Conservation (phyloP, 2,888 invertebrate species). For the Colostygia pectinataria region DNA sequence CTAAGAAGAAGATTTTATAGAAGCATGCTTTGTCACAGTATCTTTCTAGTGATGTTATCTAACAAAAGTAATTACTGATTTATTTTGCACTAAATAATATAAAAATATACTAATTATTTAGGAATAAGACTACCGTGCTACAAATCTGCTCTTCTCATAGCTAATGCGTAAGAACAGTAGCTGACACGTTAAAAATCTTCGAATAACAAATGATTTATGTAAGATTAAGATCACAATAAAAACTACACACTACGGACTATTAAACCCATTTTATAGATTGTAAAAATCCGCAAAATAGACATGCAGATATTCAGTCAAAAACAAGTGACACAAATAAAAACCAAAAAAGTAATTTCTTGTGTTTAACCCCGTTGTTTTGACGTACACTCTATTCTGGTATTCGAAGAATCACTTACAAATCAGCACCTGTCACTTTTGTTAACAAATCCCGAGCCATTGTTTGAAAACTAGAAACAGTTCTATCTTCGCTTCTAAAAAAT, state of each 20-base stretch:
- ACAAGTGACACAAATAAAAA: constrained; percentile 34
- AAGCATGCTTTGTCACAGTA: too few relatives aligned
- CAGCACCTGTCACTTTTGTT: constrained; percentile 73
- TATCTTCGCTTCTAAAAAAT: constrained; percentile 61
- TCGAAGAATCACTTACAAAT: constrained; percentile 66
- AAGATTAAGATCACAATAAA: constrained; percentile 33
- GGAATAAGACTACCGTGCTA: too few relatives aligned
- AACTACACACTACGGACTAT: constrained; percentile 44
- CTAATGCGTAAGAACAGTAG: constrained; percentile 16
- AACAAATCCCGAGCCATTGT: constrained; percentile 66
- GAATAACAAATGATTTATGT: constrained; percentile 28
- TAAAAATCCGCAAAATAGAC: constrained; percentile 51
- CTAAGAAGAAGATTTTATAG: too few relatives aligned
- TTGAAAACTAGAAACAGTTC: constrained; percentile 67
- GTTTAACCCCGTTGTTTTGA: constrained; percentile 68
- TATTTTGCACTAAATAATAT: too few relatives aligned
- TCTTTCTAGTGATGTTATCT: too few relatives aligned
- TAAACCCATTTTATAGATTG: constrained; percentile 50
- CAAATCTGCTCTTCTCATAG: not conserved
- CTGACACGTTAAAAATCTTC: constrained; percentile 25
- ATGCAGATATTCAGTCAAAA: constrained; percentile 25
- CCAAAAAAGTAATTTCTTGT: constrained; percentile 58
- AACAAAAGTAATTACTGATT: too few relatives aligned
- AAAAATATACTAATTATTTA: too few relatives aligned
- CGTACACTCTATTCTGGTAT: constrained; percentile 66